Conservation (phyloP, 2,113 vertebrate species). For the Colaptes auratus region DNA sequence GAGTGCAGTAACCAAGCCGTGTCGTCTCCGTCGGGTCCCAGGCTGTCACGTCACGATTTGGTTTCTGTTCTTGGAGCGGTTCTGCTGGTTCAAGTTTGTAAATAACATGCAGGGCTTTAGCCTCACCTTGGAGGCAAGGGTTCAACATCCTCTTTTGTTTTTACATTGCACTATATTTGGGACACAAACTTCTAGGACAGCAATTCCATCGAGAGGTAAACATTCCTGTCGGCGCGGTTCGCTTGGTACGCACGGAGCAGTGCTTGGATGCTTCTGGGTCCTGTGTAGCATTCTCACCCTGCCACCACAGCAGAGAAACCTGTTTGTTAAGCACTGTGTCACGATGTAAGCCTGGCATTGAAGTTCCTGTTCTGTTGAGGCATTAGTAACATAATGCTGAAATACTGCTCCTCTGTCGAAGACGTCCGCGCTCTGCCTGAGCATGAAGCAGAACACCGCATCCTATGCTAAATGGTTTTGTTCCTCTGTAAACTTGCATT, state of each 20-base stretch:
- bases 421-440: constrained; percentile 52
- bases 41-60: not conserved
- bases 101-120: not conserved
- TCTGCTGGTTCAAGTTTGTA: constrained; percentile 43
- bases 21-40: constrained; percentile 18
- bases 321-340: constrained; percentile 62
- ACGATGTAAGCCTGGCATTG: constrained; percentile 70
- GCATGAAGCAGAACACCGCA: constrained; percentile 54
- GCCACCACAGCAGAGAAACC: constrained; percentile 17
- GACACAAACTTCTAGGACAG: not conserved
- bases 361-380: constrained; percentile 67
- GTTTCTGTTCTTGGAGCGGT: not conserved
- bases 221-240: constrained; percentile 36
- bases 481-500: constrained; percentile 61
- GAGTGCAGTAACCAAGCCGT: not conserved
- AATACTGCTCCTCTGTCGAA: constrained; percentile 50
- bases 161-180: not conserved
- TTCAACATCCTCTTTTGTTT: not conserved
- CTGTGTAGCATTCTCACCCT: constrained; percentile 42
- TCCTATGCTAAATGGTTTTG: constrained; percentile 33
- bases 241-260: constrained; percentile 7
- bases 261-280: constrained; percentile 51
- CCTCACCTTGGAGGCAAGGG: not conserved
- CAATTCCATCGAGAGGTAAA: constrained; percentile 3
- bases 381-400: constrained; percentile 71